Conservation (phyloP, 2,888 invertebrate species). For the Synergus umbraculus region DNA sequence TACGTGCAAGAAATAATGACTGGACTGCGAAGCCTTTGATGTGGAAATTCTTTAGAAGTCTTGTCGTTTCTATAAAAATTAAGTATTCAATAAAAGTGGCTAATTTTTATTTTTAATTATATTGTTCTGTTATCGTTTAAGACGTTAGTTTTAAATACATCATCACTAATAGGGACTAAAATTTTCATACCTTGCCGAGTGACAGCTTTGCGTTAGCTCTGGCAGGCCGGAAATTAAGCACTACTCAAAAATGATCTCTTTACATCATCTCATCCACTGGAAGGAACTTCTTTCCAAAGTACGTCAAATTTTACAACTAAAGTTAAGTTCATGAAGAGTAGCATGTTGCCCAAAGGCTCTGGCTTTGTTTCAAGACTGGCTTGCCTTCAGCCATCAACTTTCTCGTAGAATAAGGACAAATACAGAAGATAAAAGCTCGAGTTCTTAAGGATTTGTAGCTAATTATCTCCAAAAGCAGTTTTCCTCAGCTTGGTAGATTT, state of each 20-base stretch:
- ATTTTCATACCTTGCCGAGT: neutral
- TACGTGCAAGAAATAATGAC: constrained; percentile 34
- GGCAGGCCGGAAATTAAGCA: constrained; percentile 17
- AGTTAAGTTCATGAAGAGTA: constrained; percentile 23
- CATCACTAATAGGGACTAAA: too few relatives aligned
- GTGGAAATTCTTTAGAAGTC: constrained; percentile 2
- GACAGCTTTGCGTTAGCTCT: neutral
- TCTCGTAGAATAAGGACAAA: neutral
- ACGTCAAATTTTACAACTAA: constrained; percentile 10
- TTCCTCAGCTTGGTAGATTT: neutral
- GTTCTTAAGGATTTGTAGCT: constrained; percentile 20
- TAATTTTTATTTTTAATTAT: neutral
- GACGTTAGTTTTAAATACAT: too few relatives aligned
- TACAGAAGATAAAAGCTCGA: constrained; percentile 11
- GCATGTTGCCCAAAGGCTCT: constrained; percentile 30
- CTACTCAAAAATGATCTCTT: neutral
- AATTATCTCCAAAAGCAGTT: constrained; percentile 12
- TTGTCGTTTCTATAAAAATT: neutral
- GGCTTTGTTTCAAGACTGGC: constrained; percentile 27
- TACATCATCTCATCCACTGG: neutral
- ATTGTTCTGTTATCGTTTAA: too few relatives aligned
- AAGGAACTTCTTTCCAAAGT: neutral
- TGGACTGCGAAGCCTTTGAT: neutral
- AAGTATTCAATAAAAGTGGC: neutral
- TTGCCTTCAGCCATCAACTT: constrained; percentile 22